Evolutionary conservation across 2,888 invertebrate genomes (phyloP), one percentile per base, ranked within the genome.

Genomic region (Drepana falcataria): DNA sequence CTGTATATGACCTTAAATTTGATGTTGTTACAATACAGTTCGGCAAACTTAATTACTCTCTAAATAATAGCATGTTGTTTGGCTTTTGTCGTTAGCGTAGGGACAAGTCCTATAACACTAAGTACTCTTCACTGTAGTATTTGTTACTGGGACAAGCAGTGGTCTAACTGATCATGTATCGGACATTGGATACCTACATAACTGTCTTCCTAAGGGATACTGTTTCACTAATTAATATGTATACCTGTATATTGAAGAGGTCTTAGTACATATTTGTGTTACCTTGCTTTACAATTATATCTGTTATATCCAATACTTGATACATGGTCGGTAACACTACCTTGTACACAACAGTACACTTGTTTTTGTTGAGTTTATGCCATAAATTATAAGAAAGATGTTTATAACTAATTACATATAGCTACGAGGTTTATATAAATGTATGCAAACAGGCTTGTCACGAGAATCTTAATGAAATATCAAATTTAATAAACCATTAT

Each of bases 401-500:
- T 87, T 87, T 87, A 88, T 83, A 69, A 73, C 80, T 80, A 81
- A 83, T 75, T 81, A 44, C 44, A 44, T 82, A 87, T 83, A 83
- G 87, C 87, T 86, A 89, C 87, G 81, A 85, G 77, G 76, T 83
- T 82, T 82, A 79, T 75, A 79, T 77, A 82, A 79, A 84, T 87
- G 85, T 89, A 88, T 78, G 86, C 87, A 87, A 87, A 84, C 81
- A 89, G 82, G 90, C 90, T 91, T 91, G 83, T 88, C 90, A 91
- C 85, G 70, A 75, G 81, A 85, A 87, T 81, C 85, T 89, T 89
- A 82, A 87, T 83, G 81, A 88, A 87, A 87, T 89, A 85, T 89
- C 87, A 88, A 89, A 88, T 88, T 87, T 88, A 89, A 89, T 91
- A 90, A 87, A 90, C 85, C 78, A 87, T 83, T 86, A 88, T 81